Evolutionary conservation across 2,888 invertebrate species (phyloP), one percentile per base, ranked within the genome.

Genomic region (Brachynemurus nebulosus): DNA sequence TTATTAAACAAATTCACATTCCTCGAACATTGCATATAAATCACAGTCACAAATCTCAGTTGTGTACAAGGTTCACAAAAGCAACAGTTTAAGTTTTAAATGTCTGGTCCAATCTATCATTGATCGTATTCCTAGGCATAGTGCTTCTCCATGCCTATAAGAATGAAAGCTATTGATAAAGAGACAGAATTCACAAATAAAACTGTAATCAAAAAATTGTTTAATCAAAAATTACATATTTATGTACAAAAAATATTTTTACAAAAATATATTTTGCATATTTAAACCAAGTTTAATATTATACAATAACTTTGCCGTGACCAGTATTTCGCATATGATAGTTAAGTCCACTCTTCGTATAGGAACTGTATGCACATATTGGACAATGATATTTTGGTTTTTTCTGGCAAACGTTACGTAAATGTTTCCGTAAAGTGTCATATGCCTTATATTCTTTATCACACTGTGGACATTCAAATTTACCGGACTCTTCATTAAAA

Each of bases 401-500:
- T 34, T 48, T 46, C 4, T 42, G 47, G 36, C 48, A 48, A 20
- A 47, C 42, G 35, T 46, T 36, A 12, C 36, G 14, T 20, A 48
- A 36, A 40, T 48, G 48, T 39, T 43, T 48, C 16, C 41, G 21
- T n/a, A 48, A 38, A 9, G 45, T 45, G 17, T 45, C 43, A 30
- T 41, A 43, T 35, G 40, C 45, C 45, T 48, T 48, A 33, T 48
- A 48, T 17, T 43, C 42, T 43, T 47, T 48, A 30, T 48, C 48
- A 50, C 68, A 68, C 14, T 60, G 56, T 1, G 64, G 65, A 54
- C 67, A 67, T 39, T 61, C 57, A 46, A 62, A 65, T 45, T 45
- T 45, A 25, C 21, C 14, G 9, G 46, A 40, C 34, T 48, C 48
- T 11, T 33, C 9, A 44, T 48, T 48, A 39, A 45, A 47, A 38